Evolutionary conservation across 2,888 invertebrate genomes (phyloP), one percentile per base, ranked within the genome.

Genomic region (Carabus problematicus): DNA sequence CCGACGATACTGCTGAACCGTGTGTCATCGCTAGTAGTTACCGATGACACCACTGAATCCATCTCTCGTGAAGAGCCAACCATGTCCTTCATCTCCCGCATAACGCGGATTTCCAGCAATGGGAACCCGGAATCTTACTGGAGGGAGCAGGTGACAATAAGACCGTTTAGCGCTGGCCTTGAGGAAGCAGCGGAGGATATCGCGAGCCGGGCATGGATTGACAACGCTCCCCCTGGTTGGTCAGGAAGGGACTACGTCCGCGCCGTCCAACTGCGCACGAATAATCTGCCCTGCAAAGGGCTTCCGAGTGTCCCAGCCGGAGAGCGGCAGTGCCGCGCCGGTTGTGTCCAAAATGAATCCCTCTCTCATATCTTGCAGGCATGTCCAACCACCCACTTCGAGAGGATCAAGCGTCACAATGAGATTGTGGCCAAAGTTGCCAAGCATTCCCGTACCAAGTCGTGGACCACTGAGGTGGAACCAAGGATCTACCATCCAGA

Each of bases 341-440:
- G 71, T 0, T 72, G 73, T 8, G 19, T 12, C 0, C 4, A 63
- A 8, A 45, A 56, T 1, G 73, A 73, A 59, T 61, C 71, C 4
- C 11, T 73, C 0, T 69, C 16, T 3, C 74, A 74, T 54, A 67
- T 54, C 1, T 70, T 75, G 1, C 75, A 76, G 40, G 67, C 55
- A 0, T 76, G 76, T 67, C 72, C 72, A 1, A 39, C 68, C 0
- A 67, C 71, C 0, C 75, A 76, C 43, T 71, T 69, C 49, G 49
- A 68, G 40, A 19, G 74, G 8, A 71, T 73, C 1, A 9, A 61
- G 6, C 47, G 72, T 3, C 73, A 75, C 64, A 70, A 75, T 18
- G 60, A 41, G 43, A 11, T 60, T 16, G 42, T 42, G 42, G 1
- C 3, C 6, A 43, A 60, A 12, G 14, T 60, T 14, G 43, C 43